phyloP scores from a whole-genome alignment of 2,797 vertebrate genomes.

The Poecilia picta region DNA sequence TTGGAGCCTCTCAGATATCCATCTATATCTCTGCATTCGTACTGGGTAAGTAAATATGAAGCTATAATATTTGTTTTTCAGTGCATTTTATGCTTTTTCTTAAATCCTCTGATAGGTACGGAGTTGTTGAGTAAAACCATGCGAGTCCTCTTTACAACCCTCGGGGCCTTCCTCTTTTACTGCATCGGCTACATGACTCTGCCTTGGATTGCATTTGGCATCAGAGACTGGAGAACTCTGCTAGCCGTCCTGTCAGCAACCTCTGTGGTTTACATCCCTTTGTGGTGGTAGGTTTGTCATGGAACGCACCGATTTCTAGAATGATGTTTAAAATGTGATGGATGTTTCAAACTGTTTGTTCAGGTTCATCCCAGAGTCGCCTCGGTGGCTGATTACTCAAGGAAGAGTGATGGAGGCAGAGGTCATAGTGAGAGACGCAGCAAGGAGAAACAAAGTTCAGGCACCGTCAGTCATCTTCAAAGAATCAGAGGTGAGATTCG shows the following conservation, averaged over 20 bases:
- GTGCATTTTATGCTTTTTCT: background rate
- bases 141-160: constrained; percentile 87
- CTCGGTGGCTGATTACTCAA: constrained; percentile 80
- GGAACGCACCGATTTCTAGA: background rate
- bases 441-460: constrained; percentile 72
- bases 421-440: constrained; percentile 74
- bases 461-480: constrained; percentile 77
- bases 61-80: background rate
- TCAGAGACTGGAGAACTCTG: constrained; percentile 89
- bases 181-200: constrained; percentile 92
- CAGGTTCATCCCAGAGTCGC: constrained; percentile 83
- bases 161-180: constrained; percentile 91
- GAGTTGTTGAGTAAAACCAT: constrained; percentile 90
- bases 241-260: constrained; percentile 84
- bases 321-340: background rate
- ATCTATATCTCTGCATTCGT: constrained; percentile 94
- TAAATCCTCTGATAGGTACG: constrained; percentile 80
- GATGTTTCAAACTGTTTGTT: background rate
- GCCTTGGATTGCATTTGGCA: constrained; percentile 87
- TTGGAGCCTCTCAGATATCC: constrained; percentile 93
- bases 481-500: constrained; percentile 60
- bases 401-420: constrained; percentile 77
- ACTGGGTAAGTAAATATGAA: constrained; percentile 82
- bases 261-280: constrained; percentile 80
- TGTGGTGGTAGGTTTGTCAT: constrained; percentile 88